Evolutionary conservation across 2,113 vertebrate genomes (phyloP), one percentile per base, ranked within the genome.

Genomic region (Paramisgurnus dabryanus): DNA sequence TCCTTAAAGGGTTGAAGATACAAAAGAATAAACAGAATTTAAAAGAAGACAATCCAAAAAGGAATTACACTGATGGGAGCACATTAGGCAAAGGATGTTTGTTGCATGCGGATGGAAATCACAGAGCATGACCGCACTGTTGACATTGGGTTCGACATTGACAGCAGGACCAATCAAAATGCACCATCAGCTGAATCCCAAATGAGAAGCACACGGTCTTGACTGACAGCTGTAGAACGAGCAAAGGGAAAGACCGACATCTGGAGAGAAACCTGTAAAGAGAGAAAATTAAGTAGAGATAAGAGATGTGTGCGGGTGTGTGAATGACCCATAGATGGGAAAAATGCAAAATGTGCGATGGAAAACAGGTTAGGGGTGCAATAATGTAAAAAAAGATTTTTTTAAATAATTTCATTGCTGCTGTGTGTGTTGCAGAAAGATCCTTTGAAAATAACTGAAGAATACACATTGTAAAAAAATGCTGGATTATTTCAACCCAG

Each of bases 91-190:
- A 55, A 39, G 9, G 17, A 13, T 67, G 63, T 77, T 77, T 77
- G 45, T 77, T 50, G 58, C 73, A 75, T 75, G 27, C 8, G 8
- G 58, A 75, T 64, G 58, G 7, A 49, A 75, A 64, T 39, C 43
- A 64, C 18, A 53, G 15, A 13, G 75, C 75, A 66, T 65, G 34
- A 66, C 75, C 45, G 17, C 47, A 18, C 15, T 50, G 75, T 66
- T 77, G 75, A 77, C 75, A 77, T 66, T 77, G 75, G 75, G 8
- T 66, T 77, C 53, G 75, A 77, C 75, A 50, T 77, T 77, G 63
- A 77, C 49, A 55, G 63, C 58, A 64, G 58, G 73, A 64, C 75
- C 75, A 77, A 77, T 77, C 75, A 77, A 66, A 66, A 66, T n/a
- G 63, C 63, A 55, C 45, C 75, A 66, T 66, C 75, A 66, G 47